These are phyloP conservation scores for Dermatemys mawii DNA, from an alignment of 2,113 vertebrate species.

Conservation along the genomic window DNA sequence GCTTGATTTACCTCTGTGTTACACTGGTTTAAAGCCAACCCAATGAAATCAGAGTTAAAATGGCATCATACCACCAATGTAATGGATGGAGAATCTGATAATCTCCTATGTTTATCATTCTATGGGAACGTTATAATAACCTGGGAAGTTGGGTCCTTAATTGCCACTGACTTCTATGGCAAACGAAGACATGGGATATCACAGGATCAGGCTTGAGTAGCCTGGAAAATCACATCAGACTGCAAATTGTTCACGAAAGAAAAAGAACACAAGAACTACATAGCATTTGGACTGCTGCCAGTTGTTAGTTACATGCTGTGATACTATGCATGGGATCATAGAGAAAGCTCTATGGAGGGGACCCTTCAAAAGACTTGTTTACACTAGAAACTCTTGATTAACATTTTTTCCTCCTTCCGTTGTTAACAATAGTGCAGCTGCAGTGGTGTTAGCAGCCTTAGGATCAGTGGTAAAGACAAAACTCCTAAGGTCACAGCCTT, in stretches of 20 bases:
- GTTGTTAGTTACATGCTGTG: neutral
- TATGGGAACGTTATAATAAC: neutral
- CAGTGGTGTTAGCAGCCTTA: neutral
- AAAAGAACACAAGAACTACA: neutral
- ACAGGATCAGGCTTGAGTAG: slow-evolving; percentile 31
- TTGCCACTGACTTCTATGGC: neutral
- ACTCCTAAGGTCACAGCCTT: neutral
- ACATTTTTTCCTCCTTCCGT: neutral
- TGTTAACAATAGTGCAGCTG: neutral
- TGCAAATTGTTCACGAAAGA: neutral
- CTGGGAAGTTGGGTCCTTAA: neutral
- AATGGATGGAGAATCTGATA: neutral
- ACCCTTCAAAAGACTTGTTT: neutral
- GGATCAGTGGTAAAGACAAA: neutral
- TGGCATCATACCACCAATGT: neutral
- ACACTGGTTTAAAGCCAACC: neutral
- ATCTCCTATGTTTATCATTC: neutral
- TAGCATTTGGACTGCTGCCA: neutral
- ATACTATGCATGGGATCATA: neutral
- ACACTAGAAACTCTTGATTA: neutral
- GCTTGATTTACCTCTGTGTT: neutral
- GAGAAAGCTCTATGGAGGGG: neutral
- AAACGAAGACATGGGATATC: neutral
- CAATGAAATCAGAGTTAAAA: neutral
- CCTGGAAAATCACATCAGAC: neutral